Evolutionary conservation across 2,797 vertebrate species (phyloP).

Genomic region (Tangara arthus): DNA sequence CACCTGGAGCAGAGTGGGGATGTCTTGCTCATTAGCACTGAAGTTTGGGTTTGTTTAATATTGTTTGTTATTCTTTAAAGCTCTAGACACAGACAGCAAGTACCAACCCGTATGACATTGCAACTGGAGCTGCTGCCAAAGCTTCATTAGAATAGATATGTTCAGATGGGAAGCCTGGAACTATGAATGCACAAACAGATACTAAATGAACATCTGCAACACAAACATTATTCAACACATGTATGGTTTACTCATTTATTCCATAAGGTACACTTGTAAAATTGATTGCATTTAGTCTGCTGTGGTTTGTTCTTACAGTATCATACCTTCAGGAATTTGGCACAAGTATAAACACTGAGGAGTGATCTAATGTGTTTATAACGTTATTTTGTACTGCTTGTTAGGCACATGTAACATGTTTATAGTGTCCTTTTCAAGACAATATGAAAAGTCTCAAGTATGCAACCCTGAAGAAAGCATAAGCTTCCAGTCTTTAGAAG

Average conservation of each 20-base stretch:
- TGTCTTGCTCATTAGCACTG: background rate
- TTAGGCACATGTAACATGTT: background rate
- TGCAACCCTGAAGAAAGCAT: background rate
- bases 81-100: background rate
- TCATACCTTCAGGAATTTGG: conserved; percentile 54
- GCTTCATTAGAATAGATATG: background rate
- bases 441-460: background rate
- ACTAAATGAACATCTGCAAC: conserved; percentile 49
- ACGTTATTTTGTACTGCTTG: background rate
- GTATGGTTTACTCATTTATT: conserved; percentile 4
- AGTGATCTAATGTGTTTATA: conserved; percentile 43
- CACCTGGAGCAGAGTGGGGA: background rate
- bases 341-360: conserved; percentile 23
- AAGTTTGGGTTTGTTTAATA: background rate
- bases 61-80: conserved; percentile 22
- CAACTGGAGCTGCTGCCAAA: conserved; percentile 35
- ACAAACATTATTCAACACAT: conserved; percentile 17
- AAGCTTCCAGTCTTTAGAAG: background rate
- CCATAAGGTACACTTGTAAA: conserved; percentile 19
- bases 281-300: conserved; percentile 19
- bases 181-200: conserved; percentile 27
- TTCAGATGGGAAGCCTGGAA: conserved; percentile 25
- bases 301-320: conserved; percentile 23
- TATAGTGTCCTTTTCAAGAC: background rate
- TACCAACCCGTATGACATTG: background rate